A percentile compares a stretch with the other conserved stretches of the same genome.
These are phyloP conservation scores for Cricetomys ansorgei DNA, from an alignment of 2,113 vertebrate species.

Conservation along the genomic window DNA sequence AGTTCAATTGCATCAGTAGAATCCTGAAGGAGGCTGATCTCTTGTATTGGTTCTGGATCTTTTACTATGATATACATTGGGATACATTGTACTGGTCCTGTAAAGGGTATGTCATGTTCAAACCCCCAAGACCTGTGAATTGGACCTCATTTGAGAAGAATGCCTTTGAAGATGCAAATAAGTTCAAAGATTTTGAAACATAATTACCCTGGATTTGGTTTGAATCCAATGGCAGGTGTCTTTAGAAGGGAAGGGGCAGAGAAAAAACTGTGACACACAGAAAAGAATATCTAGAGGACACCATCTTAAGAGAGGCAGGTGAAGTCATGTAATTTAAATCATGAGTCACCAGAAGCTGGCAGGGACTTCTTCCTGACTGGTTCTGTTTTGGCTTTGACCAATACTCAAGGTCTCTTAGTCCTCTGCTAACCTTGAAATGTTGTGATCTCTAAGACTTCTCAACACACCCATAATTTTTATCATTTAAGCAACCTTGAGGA, in stretches of 20 bases:
- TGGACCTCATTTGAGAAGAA: background rate
- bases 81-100: background rate
- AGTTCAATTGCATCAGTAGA: background rate
- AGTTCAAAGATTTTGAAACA: background rate
- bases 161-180: background rate
- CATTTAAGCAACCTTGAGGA: background rate
- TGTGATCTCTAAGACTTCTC: background rate
- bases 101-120: background rate
- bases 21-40: background rate
- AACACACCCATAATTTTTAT: background rate
- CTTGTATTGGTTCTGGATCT: constrained; percentile 7
- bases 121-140: background rate
- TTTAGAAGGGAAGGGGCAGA: background rate
- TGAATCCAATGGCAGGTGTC: background rate
- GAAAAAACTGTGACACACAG: background rate
- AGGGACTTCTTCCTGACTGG: background rate
- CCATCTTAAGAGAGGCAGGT: background rate
- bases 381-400: constrained; percentile 37
- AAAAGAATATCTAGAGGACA: background rate
- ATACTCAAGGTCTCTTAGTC: background rate
- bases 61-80: background rate
- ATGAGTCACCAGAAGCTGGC: background rate
- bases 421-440: constrained; percentile 28
- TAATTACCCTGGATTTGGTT: background rate
- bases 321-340: background rate